Base-by-base conservation (phyloP, 1,140 invertebrate species). In the Arctopsyche grandis region DNA sequence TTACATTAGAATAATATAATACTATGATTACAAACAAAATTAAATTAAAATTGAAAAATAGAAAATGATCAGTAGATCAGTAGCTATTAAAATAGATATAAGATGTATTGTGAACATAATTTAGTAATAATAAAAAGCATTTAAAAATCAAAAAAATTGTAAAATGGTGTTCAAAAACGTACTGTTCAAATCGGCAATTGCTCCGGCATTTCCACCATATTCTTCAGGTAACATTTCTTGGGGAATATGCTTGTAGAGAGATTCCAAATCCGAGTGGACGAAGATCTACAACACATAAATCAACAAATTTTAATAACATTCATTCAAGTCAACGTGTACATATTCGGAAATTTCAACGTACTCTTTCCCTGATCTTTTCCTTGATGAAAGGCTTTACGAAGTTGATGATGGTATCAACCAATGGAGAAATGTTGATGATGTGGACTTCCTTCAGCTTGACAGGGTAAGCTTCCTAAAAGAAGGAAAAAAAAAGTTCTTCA, bases 361-460 rank as follows among this genome's bases (percentile, higher is more conserved):
- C 88, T 81, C 95, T 90, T 84, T 94, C 93, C 79, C 92, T 90
- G 74, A 96, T 95, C 86, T 96, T 96, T 83, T 96, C 94, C 84
- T 95, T 95, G 14, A 96, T 87, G 85, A 96, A 95, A 0, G 94
- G 94, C 85, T 94, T 95, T 0, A 95, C 93, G 84, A 95, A 94
- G 83, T 92, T 95, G 29, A 95, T 89, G 76, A 96, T 94, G 12
- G 93, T 92, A 80, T 96, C 94, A 5, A 96, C 93, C 9, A 95
- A 84, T 0, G 94, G 92, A 7, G 93, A 94, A 5, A 94, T 93
- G 84, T 96, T 95, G n/a, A 96, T 89, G 5, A 96, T 91, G 84
- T 96, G 94, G 29, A 96, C 93, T 85, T 95, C 93, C 84, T 96
- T 96, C 52, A 96, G 86, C 84, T 95, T 95, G 0, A 96, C 93